Percentiles rank a stretch among this genome's conserved stretches.
Conservation (phyloP, 2,113 vertebrate species). For the Gorilla gorilla region DNA sequence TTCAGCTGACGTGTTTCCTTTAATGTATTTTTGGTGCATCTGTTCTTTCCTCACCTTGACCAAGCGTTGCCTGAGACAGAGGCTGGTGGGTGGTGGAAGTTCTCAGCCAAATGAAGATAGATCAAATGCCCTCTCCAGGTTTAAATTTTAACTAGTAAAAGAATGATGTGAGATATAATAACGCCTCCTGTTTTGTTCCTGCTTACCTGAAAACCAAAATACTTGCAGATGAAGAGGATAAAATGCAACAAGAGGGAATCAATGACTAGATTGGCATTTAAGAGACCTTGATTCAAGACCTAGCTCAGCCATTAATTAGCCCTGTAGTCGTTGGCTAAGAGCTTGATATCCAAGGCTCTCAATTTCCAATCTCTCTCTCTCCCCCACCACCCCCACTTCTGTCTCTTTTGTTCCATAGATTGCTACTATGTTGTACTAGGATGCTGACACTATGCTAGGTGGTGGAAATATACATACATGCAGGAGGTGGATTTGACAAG, state of each 20-base stretch:
- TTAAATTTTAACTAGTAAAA: background rate
- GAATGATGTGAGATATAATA: background rate
- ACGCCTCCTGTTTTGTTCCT: background rate
- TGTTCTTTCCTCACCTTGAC: background rate
- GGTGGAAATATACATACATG: background rate
- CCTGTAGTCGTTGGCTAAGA: background rate
- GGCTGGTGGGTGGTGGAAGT: background rate
- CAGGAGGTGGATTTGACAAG: background rate
- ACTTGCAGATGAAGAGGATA: background rate
- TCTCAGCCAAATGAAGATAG: background rate
- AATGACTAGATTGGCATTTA: background rate
- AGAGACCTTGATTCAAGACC: background rate
- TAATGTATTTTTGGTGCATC: background rate
- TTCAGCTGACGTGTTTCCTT: background rate
- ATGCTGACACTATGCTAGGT: background rate
- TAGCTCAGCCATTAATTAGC: background rate
- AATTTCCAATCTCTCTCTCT: background rate
- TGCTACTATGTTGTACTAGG: background rate
- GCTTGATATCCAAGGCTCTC: background rate
- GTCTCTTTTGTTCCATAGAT: background rate
- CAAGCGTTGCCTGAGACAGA: background rate
- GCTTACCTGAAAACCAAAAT: background rate
- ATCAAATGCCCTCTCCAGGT: background rate
- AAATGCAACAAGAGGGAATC: background rate
- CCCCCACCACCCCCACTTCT: too few relatives aligned